Evolutionary conservation across 2,888 invertebrate genomes (phyloP).

Genomic region (Trichogramma dendrolimi): DNA sequence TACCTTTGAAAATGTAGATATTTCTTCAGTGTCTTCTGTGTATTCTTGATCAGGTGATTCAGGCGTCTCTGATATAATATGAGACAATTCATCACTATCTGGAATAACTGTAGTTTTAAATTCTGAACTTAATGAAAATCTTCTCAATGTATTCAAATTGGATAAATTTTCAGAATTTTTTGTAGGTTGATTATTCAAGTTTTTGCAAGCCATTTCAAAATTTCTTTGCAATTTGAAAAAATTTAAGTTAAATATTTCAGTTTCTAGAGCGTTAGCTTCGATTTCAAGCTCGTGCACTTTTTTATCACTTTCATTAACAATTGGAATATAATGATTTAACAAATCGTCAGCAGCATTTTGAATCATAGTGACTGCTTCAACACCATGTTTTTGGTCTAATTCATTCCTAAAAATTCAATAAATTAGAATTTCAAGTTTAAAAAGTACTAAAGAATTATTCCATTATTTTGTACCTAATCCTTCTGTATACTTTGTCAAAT

Average conservation of each 20-base stretch:
- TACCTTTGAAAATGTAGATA: too few species aligned
- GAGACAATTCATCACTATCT: too few species aligned
- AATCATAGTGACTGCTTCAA: conserved; percentile 19
- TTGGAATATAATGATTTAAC: conserved; percentile 12
- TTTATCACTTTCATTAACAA: conserved; percentile 16
- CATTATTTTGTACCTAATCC: conserved; percentile 13
- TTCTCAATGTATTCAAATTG: too few species aligned
- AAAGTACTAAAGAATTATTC: not conserved
- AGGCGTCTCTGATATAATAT: too few species aligned
- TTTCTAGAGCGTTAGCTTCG: conserved; percentile 42
- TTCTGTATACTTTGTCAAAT: conserved; percentile 37
- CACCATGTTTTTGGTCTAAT: conserved; percentile 1
- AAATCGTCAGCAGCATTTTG: conserved; percentile 21
- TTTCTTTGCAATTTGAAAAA: conserved; percentile 17
- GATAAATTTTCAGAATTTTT: too few species aligned
- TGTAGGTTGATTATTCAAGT: too few species aligned
- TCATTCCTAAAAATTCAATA: conserved; percentile 14
- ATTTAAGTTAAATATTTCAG: conserved; percentile 34
- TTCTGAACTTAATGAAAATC: too few species aligned
- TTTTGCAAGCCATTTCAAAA: not conserved
- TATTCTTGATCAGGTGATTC: too few species aligned
- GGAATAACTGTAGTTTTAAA: too few species aligned
- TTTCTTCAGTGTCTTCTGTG: too few species aligned
- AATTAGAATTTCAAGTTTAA: not conserved
- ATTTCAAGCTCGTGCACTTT: conserved; percentile 12